Conservation (phyloP, 92 coral and sea anemone species). For the Parazoanthus swiftii region DNA sequence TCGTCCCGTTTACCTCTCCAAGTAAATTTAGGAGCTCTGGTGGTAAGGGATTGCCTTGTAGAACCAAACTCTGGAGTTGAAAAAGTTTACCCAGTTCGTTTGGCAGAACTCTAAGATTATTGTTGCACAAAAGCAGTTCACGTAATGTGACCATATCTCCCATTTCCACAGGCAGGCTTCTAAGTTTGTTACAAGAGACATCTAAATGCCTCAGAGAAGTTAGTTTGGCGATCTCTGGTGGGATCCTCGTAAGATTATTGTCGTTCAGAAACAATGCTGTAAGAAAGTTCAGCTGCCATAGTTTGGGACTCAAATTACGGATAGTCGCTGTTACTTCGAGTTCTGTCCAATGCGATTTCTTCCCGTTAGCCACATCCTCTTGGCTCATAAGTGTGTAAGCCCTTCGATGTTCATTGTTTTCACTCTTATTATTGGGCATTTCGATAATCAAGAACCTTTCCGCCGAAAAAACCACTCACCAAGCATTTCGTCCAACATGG, state of each 20-base stretch:
- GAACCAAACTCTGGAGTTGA: slow-evolving; percentile 94
- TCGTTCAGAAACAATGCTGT: slow-evolving; percentile 94
- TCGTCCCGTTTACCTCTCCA: slow-evolving; percentile 87
- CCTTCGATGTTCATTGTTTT: slow-evolving; percentile 96
- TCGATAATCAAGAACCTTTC: slow-evolving; percentile 89
- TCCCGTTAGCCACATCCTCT: slow-evolving; percentile 92
- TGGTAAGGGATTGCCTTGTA: slow-evolving; percentile 94
- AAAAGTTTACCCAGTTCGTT: slow-evolving; percentile 99
- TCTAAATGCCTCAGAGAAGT: slow-evolving; percentile 89
- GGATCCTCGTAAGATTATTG: slow-evolving; percentile 94
- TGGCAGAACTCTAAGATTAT: slow-evolving; percentile 89
- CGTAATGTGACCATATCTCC: slow-evolving; percentile 99
- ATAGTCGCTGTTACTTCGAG: slow-evolving; percentile 98
- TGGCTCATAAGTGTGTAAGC: slow-evolving; percentile 85
- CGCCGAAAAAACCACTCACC: slow-evolving; percentile 67
- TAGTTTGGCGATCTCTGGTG: slow-evolving; percentile 93
- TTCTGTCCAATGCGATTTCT: slow-evolving; percentile 96
- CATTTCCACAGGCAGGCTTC: slow-evolving; percentile 99
- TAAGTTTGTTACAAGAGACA: slow-evolving; percentile 94
- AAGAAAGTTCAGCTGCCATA: slow-evolving; percentile 97
- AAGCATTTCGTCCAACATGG: slow-evolving; percentile 87
- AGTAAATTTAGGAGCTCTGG: slow-evolving; percentile 83
- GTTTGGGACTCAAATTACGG: slow-evolving; percentile 98
- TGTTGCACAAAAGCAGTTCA: slow-evolving; percentile 97
- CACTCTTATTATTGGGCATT: slow-evolving; percentile 98